These are phyloP conservation scores for Rhizoglyphus robini DNA, from an alignment of 1,140 invertebrate genomes.

Conservation along the genomic window DNA sequence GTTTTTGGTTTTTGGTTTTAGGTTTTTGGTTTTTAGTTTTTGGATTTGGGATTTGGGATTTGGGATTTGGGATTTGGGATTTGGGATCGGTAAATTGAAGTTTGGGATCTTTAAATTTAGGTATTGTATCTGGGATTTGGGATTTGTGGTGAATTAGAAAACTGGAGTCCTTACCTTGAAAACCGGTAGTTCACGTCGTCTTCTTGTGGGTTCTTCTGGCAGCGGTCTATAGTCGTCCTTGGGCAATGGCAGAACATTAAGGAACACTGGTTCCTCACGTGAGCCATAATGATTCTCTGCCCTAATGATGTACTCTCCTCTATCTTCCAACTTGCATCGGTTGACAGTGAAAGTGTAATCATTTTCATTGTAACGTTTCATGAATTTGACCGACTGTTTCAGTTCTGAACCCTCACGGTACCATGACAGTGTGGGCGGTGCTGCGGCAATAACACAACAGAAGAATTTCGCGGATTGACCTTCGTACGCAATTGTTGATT, in stretches of 20 bases:
- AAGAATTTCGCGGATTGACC: slow-evolving; percentile 94
- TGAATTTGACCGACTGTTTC: slow-evolving; percentile 95
- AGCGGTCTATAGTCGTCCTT: slow-evolving; percentile 39
- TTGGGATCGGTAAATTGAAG: no score
- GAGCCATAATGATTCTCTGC: slow-evolving; percentile 96
- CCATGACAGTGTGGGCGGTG: slow-evolving; percentile 88
- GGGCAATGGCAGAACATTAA: slow-evolving; percentile 83
- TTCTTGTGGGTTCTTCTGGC: slow-evolving; percentile 22
- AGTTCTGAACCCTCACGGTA: slow-evolving; percentile 80
- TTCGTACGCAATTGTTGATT: slow-evolving; percentile 87
- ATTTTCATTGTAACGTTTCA: slow-evolving; percentile 91
- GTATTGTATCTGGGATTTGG: no score
- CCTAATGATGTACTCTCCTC: slow-evolving; percentile 90
- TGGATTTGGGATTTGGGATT: no score
- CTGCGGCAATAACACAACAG: slow-evolving; percentile 85
- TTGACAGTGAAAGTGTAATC: slow-evolving; percentile 97
- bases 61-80: no score
- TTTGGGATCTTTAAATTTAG: no score
- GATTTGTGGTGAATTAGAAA: no score
- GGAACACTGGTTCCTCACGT: slow-evolving; percentile 86
- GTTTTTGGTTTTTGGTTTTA: no score
- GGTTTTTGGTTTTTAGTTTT: no score
- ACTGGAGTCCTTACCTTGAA: no score
- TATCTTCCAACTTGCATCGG: slow-evolving; percentile 79
- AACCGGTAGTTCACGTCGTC: slow-evolving; percentile 22